Evolutionary conservation across 2,113 vertebrate species (phyloP), one percentile per base, ranked within the genome.

Genomic region (Nothobranchius furzeri): DNA sequence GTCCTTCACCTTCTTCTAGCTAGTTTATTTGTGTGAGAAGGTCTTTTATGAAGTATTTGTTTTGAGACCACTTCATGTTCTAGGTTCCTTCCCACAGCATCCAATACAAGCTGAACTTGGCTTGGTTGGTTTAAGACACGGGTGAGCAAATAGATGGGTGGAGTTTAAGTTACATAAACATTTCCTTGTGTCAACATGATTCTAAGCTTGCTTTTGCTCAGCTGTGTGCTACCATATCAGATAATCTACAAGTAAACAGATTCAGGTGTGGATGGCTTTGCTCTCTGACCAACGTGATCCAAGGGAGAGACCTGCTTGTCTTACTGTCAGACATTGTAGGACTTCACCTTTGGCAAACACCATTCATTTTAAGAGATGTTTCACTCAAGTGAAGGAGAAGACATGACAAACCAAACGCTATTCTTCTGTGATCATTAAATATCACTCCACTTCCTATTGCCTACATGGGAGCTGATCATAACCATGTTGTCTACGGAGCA

Each of bases 291-390:
- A 30, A 30, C 53, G 63, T 68, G 65, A 72, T 61, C 40, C 8
- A 60, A 70, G 63, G 42, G 59, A 64, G 60, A 76, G 60, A 64
- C 46, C 8, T 6, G 50, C 11, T 35, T 72, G 52, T 46, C 17
- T 59, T 53, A 12, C 43, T 62, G 68, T 76, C 74, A 78, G 49
- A 53, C 56, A 51, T 52, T 24, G 70, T 20, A 70, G 14, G 35
- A 79, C 74, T 68, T 86, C 80, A 76, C 85, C 85, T 78, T 87
- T 58, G n/a, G 76, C 35, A 87, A 89, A 91, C 82, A 88, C 14
- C 2, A 30, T 30, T 64, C 66, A 76, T 78, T 79, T 68, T 20
- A 70, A 40, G 37, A 61, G 25, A 79, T 72, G 52, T 37, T 81
- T 46, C 45, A 42, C 42, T 68, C 60, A 50, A 47, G 75, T 20